Conservation (phyloP, 2,888 invertebrate species). For the Spilosoma lubricipeda region DNA sequence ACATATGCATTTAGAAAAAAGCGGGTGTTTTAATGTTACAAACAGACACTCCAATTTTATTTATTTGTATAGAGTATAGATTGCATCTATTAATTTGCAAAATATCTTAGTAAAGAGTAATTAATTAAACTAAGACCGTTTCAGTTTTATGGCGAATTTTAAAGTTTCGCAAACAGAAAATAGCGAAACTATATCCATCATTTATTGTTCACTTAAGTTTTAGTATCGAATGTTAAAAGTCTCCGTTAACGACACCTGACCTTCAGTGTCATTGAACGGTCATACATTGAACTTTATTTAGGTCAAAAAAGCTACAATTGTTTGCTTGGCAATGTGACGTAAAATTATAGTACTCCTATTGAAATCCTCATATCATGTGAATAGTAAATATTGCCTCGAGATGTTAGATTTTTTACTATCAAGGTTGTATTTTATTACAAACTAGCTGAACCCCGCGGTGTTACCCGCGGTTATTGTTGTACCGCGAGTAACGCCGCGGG, state of each 20-base stretch:
- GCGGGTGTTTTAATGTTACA: too few species aligned
- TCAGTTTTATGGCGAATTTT: constrained; percentile 17
- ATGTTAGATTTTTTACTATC: constrained; percentile 23
- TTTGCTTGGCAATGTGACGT: constrained; percentile 29
- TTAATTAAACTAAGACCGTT: constrained; percentile 21
- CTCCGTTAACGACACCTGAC: constrained; percentile 23
- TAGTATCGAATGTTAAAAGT: constrained; percentile 17
- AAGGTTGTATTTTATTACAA: constrained; percentile 30
- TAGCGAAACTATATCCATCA: constrained; percentile 16
- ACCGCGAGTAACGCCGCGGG: too few species aligned
- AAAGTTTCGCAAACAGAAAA: constrained; percentile 13
- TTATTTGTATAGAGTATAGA: too few species aligned
- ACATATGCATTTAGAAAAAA: too few species aligned
- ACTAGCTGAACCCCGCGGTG: too few species aligned
- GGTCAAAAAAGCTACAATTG: constrained; percentile 36
- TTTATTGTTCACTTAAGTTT: constrained; percentile 15
- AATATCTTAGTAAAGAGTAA: constrained; percentile 18
- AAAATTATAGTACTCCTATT: constrained; percentile 23
- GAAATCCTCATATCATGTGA: constrained; percentile 23
- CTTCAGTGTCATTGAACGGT: constrained; percentile 37
- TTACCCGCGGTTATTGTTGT: too few species aligned
- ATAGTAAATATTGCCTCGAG: constrained; percentile 26
- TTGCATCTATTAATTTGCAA: constrained; percentile 9
- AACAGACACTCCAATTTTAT: too few species aligned
- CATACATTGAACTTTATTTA: constrained; percentile 27